A percentile compares a stretch with the other conserved stretches of the same genome.
Evolutionary conservation across 2,113 vertebrate species (phyloP).

Genomic region (Alectura lathami): DNA sequence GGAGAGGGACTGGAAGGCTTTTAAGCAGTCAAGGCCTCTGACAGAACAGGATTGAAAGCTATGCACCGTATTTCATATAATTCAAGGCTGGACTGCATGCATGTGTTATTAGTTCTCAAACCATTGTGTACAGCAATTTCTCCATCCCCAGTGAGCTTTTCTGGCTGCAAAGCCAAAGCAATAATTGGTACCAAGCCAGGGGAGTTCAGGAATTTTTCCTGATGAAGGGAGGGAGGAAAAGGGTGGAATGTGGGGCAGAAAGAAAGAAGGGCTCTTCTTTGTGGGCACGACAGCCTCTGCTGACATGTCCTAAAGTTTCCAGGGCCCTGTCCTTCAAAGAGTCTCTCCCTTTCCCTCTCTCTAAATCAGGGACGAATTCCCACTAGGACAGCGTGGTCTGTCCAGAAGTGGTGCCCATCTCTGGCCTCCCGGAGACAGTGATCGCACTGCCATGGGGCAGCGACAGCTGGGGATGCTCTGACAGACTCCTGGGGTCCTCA

Average conservation of each 20-base stretch:
- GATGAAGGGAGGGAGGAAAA: neutral
- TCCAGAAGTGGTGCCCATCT: neutral
- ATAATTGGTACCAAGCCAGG: conserved; percentile 31
- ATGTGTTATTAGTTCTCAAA: conserved; percentile 51
- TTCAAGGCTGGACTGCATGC: conserved; percentile 8
- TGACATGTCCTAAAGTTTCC: neutral
- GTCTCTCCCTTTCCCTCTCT: neutral
- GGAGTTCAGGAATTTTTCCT: conserved; percentile 56
- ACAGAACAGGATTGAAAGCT: conserved; percentile 31
- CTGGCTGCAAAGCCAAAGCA: conserved; percentile 30
- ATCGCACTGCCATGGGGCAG: neutral
- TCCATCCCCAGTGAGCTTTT: conserved; percentile 30
- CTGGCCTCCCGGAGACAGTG: neutral
- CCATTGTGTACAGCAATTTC: conserved; percentile 26
- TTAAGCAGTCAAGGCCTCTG: conserved; percentile 41
- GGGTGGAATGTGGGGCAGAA: neutral
- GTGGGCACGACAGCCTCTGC: neutral
- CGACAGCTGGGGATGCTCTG: conserved; percentile 4
- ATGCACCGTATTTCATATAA: conserved; percentile 21
- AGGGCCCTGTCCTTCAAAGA: neutral
- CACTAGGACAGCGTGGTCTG: neutral
- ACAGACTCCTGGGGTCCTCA: conserved; percentile 31
- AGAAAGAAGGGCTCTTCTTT: neutral
- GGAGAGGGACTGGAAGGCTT: conserved; percentile 21
- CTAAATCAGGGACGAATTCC: neutral